Conservation (phyloP, 2,888 invertebrate species). For the Scaptomyza flava region DNA sequence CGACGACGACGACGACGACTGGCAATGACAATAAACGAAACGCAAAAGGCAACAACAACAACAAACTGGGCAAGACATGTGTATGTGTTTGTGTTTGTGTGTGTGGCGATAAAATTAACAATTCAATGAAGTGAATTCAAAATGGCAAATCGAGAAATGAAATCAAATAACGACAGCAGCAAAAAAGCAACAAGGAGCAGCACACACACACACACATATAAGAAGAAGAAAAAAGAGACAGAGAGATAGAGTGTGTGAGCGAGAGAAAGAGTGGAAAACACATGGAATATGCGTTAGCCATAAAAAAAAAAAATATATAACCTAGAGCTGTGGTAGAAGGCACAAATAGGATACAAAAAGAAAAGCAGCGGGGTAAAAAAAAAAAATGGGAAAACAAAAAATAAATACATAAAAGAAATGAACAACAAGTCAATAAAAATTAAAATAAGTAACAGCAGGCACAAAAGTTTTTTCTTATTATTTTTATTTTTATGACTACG, state of each 20-base stretch:
- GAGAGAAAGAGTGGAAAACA: background rate
- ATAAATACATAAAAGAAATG: slow-evolving; percentile 9
- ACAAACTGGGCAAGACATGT: background rate
- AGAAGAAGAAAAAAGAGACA: slow-evolving; percentile 4
- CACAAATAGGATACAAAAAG: slow-evolving; percentile 17
- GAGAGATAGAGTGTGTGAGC: slow-evolving; percentile 1
- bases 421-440: slow-evolving; percentile 69
- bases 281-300: slow-evolving; percentile 42
- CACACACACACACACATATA: slow-evolving; percentile 20
- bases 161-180: slow-evolving; percentile 62
- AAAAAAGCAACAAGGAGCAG: slow-evolving; percentile 15
- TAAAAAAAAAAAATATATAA: slow-evolving; percentile 52
- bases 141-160: slow-evolving; percentile 75
- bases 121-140: slow-evolving; percentile 79
- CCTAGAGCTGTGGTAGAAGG: slow-evolving; percentile 13
- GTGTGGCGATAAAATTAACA: slow-evolving; percentile 74
- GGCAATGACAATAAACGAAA: slow-evolving; percentile 72
- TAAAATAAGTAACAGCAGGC: slow-evolving; percentile 69
- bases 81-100: slow-evolving; percentile 35
- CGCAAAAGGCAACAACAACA: slow-evolving; percentile 17
- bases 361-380: background rate
- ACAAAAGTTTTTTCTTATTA: slow-evolving; percentile 38
- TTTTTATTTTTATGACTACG: slow-evolving; percentile 54
- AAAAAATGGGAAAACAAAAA: slow-evolving; percentile 7
- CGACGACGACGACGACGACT: slow-evolving; percentile 26